A percentile compares a stretch with the other conserved stretches of the same genome.
Conservation (phyloP, 2,113 vertebrate species). For the Drymodes brunneopygia region DNA sequence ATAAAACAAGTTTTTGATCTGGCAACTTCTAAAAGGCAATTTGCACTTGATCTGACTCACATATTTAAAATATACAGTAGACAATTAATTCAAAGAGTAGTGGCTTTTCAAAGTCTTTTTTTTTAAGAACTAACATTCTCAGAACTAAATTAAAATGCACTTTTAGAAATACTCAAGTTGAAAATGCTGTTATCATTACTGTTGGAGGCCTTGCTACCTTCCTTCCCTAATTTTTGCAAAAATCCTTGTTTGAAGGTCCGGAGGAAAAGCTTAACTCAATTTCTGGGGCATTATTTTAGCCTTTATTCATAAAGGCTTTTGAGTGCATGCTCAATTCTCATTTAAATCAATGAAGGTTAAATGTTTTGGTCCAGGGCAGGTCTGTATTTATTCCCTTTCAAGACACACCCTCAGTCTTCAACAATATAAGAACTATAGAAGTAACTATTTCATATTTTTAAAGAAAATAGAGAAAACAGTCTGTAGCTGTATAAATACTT, state of each 20-base stretch:
- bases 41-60: slow-evolving; percentile 15
- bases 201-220: background rate
- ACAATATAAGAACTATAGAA: background rate
- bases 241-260: background rate
- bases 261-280: background rate
- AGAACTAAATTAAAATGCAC: background rate
- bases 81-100: slow-evolving; percentile 8
- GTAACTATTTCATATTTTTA: background rate
- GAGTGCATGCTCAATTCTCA: background rate
- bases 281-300: background rate
- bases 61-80: slow-evolving; percentile 14
- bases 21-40: background rate
- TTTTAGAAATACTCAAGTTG: background rate
- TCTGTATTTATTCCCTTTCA: background rate
- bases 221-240: background rate
- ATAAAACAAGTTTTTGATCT: slow-evolving; percentile 41
- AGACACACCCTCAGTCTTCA: background rate
- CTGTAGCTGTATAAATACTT: background rate
- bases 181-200: background rate
- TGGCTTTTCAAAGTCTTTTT: background rate
- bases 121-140: background rate
- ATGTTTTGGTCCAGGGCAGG: background rate
- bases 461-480: background rate
- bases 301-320: background rate
- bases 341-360: background rate